phyloP scores from a whole-genome alignment of 92 coral and sea anemone genomes.

The Epizoanthus scotinus region DNA sequence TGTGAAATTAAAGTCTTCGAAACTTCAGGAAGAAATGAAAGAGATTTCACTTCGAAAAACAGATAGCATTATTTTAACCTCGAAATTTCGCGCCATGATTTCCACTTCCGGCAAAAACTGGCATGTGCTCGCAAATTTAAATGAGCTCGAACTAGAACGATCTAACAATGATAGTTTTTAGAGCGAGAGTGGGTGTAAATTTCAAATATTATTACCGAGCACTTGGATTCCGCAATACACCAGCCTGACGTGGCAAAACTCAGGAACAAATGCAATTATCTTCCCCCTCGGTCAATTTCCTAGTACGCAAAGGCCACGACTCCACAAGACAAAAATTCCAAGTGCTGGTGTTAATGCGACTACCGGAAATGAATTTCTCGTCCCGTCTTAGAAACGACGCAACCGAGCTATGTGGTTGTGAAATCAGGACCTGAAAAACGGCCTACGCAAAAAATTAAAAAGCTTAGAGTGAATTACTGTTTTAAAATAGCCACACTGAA shows the following conservation, averaged over 20 bases:
- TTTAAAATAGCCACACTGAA: too few species aligned
- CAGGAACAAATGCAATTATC: background rate
- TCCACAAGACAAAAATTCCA: background rate
- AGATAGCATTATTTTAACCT: background rate
- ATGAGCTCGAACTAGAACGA: background rate
- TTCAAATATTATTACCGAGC: background rate
- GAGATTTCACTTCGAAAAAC: background rate
- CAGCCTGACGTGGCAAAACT: background rate
- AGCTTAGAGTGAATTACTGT: background rate
- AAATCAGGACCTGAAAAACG: background rate
- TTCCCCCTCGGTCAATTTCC: background rate
- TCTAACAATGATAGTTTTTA: background rate
- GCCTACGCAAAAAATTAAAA: constrained; percentile 30
- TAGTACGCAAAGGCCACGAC: background rate
- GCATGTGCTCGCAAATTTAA: constrained; percentile 17
- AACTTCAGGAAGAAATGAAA: background rate
- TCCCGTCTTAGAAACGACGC: constrained; percentile 40
- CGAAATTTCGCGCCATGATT: constrained; percentile 53
- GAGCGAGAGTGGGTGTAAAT: background rate
- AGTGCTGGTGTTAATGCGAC: background rate
- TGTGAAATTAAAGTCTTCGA: background rate
- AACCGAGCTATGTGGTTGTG: constrained; percentile 19
- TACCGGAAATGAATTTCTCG: constrained; percentile 30
- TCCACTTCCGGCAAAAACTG: constrained; percentile 19
- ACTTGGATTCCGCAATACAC: background rate